Evolutionary conservation across 2,113 vertebrate genomes (phyloP).

Genomic region (Tetrao urogallus): DNA sequence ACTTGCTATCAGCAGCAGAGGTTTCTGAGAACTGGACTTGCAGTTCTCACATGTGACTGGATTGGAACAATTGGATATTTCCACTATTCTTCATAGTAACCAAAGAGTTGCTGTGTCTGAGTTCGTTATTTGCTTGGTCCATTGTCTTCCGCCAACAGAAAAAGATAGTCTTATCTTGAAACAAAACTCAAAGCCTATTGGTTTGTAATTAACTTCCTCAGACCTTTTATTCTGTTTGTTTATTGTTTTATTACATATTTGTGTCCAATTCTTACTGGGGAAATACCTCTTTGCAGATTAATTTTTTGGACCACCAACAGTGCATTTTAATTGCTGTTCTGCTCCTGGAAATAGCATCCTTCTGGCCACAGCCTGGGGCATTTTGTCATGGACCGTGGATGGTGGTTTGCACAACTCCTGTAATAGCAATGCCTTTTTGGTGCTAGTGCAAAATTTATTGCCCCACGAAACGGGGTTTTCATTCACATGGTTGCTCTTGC

Average conservation of each 20-base stretch:
- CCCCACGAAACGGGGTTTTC: conserved; percentile 39
- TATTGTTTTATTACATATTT: neutral
- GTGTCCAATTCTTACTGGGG: neutral
- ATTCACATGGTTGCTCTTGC: neutral
- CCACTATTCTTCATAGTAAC: conserved; percentile 7
- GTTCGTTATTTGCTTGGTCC: neutral
- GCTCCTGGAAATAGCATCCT: neutral
- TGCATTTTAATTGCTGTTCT: neutral
- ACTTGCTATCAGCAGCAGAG: conserved; percentile 30
- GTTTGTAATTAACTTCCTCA: neutral
- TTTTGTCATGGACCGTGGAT: neutral
- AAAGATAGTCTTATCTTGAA: neutral
- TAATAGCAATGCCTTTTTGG: conserved; percentile 13
- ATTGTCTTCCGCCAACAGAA: neutral
- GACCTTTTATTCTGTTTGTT: neutral
- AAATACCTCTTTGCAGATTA: neutral
- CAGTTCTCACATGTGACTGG: neutral
- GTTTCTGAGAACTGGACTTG: neutral
- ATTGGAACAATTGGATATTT: neutral
- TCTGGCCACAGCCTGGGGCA: neutral
- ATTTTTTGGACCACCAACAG: neutral
- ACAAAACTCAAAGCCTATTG: neutral
- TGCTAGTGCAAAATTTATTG: conserved; percentile 27
- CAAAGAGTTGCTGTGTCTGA: neutral
- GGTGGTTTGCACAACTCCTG: conserved; percentile 21